A percentile compares a stretch with the other conserved stretches of the same genome.
phyloP scores from a whole-genome alignment of 2,888 invertebrate species.

The Trachelus stipa region DNA sequence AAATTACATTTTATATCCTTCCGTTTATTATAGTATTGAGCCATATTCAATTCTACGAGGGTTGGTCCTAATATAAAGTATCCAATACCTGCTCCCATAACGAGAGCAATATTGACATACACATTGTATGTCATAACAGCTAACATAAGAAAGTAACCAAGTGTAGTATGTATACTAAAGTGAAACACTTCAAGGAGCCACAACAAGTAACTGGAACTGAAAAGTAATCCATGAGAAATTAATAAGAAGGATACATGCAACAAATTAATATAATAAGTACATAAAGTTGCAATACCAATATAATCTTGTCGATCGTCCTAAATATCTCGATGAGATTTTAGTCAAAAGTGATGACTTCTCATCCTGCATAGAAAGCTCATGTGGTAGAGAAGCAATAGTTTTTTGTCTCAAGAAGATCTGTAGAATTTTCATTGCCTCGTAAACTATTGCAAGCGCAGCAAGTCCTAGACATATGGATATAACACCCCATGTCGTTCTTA shows the following conservation, averaged over 20 bases:
- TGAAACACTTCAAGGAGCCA: slow-evolving; percentile 66
- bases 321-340: slow-evolving; percentile 43
- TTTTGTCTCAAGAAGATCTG: slow-evolving; percentile 67
- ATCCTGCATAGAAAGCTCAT: slow-evolving; percentile 64
- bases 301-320: slow-evolving; percentile 14
- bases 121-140: slow-evolving; percentile 81
- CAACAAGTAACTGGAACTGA: too few relatives aligned
- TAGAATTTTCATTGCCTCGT: slow-evolving; percentile 71
- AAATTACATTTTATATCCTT: slow-evolving; percentile 47
- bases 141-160: slow-evolving; percentile 79
- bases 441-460: slow-evolving; percentile 72
- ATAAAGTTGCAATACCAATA: too few relatives aligned
- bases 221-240: too few relatives aligned
- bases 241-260: too few relatives aligned
- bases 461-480: slow-evolving; percentile 73
- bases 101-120: slow-evolving; percentile 74
- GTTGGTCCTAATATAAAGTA: slow-evolving; percentile 71
- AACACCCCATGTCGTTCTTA: slow-evolving; percentile 68
- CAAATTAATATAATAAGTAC: too few relatives aligned
- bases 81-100: slow-evolving; percentile 74
- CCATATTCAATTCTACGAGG: slow-evolving; percentile 69
- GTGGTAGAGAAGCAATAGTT: slow-evolving; percentile 57
- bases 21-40: slow-evolving; percentile 56
- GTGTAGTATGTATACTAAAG: slow-evolving; percentile 70
- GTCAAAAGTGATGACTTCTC: slow-evolving; percentile 60